Conservation (phyloP, 35 echinoderm and acorn worm genomes). For the Acanthaster planci region DNA sequence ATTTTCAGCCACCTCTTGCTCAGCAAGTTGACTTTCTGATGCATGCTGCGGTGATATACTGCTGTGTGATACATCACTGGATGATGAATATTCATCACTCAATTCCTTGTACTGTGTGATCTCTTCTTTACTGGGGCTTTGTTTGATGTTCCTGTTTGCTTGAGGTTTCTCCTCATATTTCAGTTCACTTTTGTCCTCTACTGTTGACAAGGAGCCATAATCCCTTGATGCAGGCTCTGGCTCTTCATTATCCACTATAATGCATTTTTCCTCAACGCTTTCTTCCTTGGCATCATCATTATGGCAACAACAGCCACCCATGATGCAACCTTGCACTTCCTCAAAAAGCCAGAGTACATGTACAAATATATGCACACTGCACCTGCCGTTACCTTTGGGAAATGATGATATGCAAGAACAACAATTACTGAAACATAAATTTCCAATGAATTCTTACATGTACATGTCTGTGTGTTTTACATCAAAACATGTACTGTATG, state of each 20-base stretch:
- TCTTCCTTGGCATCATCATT: neutral
- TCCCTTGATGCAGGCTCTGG: neutral
- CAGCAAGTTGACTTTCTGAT: neutral
- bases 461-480: too few species aligned
- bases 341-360: neutral
- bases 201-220: neutral
- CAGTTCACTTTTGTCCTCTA: neutral
- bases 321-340: neutral
- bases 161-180: neutral
- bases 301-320: conserved; percentile 27
- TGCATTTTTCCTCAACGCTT: neutral
- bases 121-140: neutral
- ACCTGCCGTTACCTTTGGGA: too few species aligned
- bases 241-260: neutral
- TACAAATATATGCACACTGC: too few species aligned
- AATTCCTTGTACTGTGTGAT: neutral
- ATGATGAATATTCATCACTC: neutral
- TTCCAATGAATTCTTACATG: too few species aligned
- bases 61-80: neutral
- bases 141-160: neutral
- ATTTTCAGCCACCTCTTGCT: neutral
- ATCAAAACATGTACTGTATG: too few species aligned
- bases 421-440: too few species aligned
- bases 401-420: too few species aligned
- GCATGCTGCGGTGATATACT: neutral